phyloP scores from a whole-genome alignment of 1,140 invertebrate species.

The Vanessa tameamea region DNA sequence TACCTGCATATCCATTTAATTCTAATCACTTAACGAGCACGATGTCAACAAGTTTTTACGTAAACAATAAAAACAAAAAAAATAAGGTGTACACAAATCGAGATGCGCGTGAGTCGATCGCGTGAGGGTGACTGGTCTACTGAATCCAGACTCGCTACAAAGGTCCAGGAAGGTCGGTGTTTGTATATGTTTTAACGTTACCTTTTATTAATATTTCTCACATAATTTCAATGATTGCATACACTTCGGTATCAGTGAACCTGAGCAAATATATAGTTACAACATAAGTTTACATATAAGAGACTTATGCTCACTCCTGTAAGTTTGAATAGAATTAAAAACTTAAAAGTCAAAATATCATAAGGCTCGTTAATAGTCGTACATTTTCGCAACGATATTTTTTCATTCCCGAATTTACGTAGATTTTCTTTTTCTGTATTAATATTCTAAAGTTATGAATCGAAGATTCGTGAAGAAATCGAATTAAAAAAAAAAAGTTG shows the following conservation, averaged over 20 bases:
- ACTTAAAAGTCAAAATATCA: too few species aligned
- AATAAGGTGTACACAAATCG: neutral
- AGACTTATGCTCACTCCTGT: neutral
- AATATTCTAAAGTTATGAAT: too few species aligned
- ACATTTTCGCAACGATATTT: neutral
- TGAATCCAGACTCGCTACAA: neutral
- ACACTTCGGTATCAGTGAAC: neutral
- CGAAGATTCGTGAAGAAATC: too few species aligned
- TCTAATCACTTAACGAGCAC: slow-evolving; percentile 43
- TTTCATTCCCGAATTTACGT: neutral
- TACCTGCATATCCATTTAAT: slow-evolving; percentile 69
- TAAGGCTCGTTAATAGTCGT: too few species aligned
- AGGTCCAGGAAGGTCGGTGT: slow-evolving; percentile 4
- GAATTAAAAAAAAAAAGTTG: too few species aligned
- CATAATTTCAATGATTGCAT: neutral
- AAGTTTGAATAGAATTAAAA: too few species aligned
- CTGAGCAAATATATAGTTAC: neutral
- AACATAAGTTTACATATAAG: neutral
- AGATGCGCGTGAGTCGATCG: slow-evolving; percentile 17
- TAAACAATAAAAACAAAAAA: slow-evolving; percentile 10
- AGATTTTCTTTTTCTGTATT: too few species aligned
- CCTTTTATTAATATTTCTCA: neutral
- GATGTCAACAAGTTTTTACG: slow-evolving; percentile 10
- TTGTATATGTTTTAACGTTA: neutral
- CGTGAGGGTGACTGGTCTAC: slow-evolving; percentile 11